Conservation (phyloP, 2,888 invertebrate species). For the Meghimatium bilineatum region DNA sequence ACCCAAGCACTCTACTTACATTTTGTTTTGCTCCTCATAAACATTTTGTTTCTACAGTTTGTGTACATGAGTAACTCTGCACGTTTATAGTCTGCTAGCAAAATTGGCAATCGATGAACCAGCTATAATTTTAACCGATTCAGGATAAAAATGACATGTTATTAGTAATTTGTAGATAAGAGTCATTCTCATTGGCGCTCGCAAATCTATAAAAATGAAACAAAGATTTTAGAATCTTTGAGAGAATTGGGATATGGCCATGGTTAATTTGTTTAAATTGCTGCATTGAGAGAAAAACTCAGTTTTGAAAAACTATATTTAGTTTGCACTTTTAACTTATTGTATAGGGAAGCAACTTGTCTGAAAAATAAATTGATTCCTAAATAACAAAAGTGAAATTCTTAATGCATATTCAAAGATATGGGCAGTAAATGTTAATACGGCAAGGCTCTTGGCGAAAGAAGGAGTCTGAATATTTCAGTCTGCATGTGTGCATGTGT, state of each 20-base stretch:
- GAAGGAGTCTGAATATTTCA: too few species aligned
- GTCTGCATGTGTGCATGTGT: too few species aligned
- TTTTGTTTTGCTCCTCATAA: conserved; percentile 18
- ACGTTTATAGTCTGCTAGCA: background rate
- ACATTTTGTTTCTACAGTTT: conserved; percentile 35
- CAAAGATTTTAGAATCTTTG: background rate
- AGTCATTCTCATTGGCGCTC: background rate
- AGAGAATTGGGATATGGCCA: background rate
- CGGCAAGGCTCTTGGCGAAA: too few species aligned
- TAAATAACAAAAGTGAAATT: too few species aligned
- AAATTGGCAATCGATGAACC: conserved; percentile 8
- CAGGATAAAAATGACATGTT: background rate
- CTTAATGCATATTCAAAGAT: too few species aligned
- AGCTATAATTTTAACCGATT: background rate
- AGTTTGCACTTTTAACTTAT: too few species aligned
- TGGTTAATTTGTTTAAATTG: too few species aligned
- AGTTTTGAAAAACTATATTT: too few species aligned
- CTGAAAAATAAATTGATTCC: too few species aligned
- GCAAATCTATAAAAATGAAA: background rate
- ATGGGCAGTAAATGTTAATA: too few species aligned
- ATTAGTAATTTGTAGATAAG: background rate
- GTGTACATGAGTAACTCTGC: conserved; percentile 34
- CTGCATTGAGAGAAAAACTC: too few species aligned
- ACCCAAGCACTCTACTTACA: background rate
- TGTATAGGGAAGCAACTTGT: too few species aligned